These are phyloP conservation scores for Philereme vetulata DNA, from an alignment of 2,888 invertebrate species.

Conservation along the genomic window DNA sequence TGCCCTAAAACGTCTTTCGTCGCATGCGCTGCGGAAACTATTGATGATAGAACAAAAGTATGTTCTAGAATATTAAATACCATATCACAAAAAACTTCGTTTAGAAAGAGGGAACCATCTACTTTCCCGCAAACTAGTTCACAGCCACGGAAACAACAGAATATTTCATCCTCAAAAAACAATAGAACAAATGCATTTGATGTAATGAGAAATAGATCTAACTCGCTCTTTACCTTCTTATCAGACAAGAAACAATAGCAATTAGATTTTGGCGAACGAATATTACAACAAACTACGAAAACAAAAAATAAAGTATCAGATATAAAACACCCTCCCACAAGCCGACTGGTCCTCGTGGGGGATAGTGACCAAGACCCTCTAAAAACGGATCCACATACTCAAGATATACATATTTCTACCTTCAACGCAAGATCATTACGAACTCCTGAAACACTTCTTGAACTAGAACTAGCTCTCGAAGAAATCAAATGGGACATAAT, in stretches of 20 bases:
- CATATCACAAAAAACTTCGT: too few relatives aligned
- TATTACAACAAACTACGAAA: background rate
- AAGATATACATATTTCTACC: conserved; percentile 17
- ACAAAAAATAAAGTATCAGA: conserved; percentile 11
- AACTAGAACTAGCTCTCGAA: conserved; percentile 27
- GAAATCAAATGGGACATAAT: conserved; percentile 18
- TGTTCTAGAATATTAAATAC: too few relatives aligned
- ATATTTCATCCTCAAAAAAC: background rate
- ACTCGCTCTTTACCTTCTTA: background rate
- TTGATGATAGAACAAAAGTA: too few relatives aligned
- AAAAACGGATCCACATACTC: conserved; percentile 10
- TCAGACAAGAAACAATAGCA: conserved; percentile 5
- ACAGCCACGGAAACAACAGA: background rate
- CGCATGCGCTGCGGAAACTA: too few relatives aligned
- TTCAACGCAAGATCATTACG: conserved; percentile 34
- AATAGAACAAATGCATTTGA: conserved; percentile 7
- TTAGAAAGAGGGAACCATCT: conserved; percentile 1
- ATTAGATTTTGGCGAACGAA: background rate
- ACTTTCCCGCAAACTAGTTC: background rate
- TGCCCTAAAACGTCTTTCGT: too few relatives aligned
- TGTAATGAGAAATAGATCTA: conserved; percentile 1
- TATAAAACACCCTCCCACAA: conserved; percentile 36
- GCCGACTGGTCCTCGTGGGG: conserved; percentile 41
- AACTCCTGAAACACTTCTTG: conserved; percentile 28
- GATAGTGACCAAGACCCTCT: conserved; percentile 33